These are phyloP conservation scores for Isichthys henryi DNA, from an alignment of 2,113 vertebrate species.

Conservation along the genomic window DNA sequence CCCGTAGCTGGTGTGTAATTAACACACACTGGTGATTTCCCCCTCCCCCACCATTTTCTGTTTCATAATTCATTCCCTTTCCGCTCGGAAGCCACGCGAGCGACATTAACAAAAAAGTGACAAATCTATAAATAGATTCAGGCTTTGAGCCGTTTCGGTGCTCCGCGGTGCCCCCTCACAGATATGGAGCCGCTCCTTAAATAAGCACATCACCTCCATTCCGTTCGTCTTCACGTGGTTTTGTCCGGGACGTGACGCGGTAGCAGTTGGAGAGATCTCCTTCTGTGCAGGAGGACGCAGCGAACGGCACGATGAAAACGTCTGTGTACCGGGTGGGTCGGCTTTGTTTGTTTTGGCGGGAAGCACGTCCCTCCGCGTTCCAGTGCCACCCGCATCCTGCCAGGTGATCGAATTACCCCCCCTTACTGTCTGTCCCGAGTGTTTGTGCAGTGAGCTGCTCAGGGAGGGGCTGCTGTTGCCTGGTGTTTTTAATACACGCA, in stretches of 20 bases:
- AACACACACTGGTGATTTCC: not conserved
- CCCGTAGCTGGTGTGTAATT: not conserved
- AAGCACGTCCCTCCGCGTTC: conserved; percentile 41
- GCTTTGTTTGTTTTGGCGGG: conserved; percentile 35
- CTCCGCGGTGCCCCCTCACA: not conserved
- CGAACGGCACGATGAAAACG: conserved; percentile 57
- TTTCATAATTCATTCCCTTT: not conserved
- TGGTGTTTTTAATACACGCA: not conserved
- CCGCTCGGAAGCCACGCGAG: not conserved
- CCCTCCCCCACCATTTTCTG: not conserved
- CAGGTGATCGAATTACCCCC: conserved; percentile 50
- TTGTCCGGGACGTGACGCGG: conserved; percentile 53
- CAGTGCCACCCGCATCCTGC: conserved; percentile 34
- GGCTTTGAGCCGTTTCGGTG: conserved; percentile 31
- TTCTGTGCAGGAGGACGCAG: conserved; percentile 54
- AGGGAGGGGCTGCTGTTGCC: not conserved
- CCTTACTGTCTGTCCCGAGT: conserved; percentile 19
- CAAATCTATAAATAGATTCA: conserved; percentile 50
- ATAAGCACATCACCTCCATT: conserved; percentile 48
- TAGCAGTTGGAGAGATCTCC: conserved; percentile 32
- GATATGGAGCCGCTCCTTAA: conserved; percentile 24
- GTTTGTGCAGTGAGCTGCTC: not conserved
- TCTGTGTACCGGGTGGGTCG: conserved; percentile 42
- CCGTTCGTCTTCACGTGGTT: conserved; percentile 62
- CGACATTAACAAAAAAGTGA: conserved; percentile 22